Percentiles rank a stretch among this genome's conserved stretches.
These are phyloP conservation scores for Protosalanx chinensis DNA, from an alignment of 2,797 vertebrate species.

Conservation along the genomic window DNA sequence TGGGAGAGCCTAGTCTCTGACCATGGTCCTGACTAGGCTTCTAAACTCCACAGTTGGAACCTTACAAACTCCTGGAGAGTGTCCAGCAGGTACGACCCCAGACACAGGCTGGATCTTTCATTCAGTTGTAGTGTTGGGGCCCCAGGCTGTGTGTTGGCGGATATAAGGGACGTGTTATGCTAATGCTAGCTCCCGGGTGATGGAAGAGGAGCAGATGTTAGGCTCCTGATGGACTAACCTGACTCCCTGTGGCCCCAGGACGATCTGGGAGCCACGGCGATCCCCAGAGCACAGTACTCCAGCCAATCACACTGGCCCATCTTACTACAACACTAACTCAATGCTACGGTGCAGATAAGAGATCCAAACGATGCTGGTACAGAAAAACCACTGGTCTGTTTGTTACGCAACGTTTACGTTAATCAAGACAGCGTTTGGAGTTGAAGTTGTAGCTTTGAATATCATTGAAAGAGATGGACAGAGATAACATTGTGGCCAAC, in stretches of 20 bases:
- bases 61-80: background rate
- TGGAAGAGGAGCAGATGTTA: background rate
- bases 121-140: background rate
- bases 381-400: slow-evolving; percentile 3
- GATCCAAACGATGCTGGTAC: slow-evolving; percentile 16
- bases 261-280: background rate
- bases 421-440: background rate
- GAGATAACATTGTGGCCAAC: slow-evolving; percentile 12
- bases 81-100: background rate
- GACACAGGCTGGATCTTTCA: background rate
- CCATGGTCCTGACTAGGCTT: slow-evolving; percentile 9
- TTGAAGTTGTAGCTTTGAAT: slow-evolving; percentile 13
- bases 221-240: background rate
- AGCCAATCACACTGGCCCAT: slow-evolving; percentile 21
- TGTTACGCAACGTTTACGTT: background rate
- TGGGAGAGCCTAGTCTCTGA: background rate
- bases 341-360: background rate
- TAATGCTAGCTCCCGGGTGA: background rate
- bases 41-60: background rate
- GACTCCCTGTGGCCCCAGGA: background rate
- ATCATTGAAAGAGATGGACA: slow-evolving; percentile 15
- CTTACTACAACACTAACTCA: slow-evolving; percentile 12
- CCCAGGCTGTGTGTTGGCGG: background rate
- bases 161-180: background rate
- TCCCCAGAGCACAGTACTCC: background rate